Evolutionary conservation across 2,797 vertebrate species (phyloP).

Genomic region (Schizothorax lantsangensis): DNA sequence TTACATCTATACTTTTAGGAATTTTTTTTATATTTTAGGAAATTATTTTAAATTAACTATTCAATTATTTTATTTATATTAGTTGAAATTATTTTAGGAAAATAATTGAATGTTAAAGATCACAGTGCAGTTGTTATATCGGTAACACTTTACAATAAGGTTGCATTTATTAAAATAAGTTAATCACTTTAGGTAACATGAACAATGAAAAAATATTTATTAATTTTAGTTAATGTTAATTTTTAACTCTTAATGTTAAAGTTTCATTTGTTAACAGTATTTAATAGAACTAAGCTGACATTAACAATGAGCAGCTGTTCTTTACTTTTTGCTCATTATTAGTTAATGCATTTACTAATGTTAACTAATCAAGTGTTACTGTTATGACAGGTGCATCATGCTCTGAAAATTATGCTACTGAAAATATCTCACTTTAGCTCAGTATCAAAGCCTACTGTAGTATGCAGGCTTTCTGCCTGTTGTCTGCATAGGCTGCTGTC

Average conservation of each 20-base stretch:
- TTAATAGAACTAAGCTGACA: neutral
- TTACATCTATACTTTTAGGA: no score
- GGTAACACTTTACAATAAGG: neutral
- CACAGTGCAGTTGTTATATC: neutral
- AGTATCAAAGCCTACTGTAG: neutral
- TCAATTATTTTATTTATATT: neutral
- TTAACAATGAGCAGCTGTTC: neutral
- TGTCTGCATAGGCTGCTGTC: neutral
- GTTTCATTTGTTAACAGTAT: neutral
- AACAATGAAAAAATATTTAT: neutral
- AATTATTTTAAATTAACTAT: neutral
- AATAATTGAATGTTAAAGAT: neutral
- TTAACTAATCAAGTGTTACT: neutral
- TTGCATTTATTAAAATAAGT: neutral
- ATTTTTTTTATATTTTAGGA: no score
- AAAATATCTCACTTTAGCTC: conserved; percentile 24
- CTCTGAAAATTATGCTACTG: neutral
- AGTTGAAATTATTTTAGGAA: neutral
- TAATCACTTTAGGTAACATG: neutral
- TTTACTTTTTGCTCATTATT: neutral
- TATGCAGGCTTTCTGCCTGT: neutral
- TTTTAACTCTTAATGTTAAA: neutral
- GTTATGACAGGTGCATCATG: neutral
- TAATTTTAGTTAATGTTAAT: neutral
- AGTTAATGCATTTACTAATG: neutral